Conservation (phyloP, 2,797 vertebrate genomes). For the Macropus fuliginosus region DNA sequence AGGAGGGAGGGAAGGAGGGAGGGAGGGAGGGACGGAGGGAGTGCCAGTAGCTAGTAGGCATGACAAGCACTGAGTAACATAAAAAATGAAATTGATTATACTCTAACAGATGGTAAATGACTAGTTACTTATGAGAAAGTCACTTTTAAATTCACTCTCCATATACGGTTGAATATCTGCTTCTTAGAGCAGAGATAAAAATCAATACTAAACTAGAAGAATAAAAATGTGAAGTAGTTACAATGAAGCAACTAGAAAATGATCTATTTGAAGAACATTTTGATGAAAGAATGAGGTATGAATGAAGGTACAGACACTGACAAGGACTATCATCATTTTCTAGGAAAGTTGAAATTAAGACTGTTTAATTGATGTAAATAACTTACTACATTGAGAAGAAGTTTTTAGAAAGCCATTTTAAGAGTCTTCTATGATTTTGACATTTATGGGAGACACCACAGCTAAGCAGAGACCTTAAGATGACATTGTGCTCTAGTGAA, state of each 20-base stretch:
- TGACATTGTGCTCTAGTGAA: not conserved
- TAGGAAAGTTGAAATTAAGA: not conserved
- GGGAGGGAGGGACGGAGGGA: not conserved
- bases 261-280: not conserved
- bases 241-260: not conserved
- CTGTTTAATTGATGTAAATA: not conserved
- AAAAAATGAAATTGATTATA: not conserved
- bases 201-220: not conserved
- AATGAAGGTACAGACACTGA: not conserved
- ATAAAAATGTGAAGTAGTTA: not conserved
- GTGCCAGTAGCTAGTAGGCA: too few species aligned
- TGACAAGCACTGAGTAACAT: not conserved
- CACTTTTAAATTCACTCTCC: not conserved
- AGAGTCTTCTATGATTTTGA: not conserved
- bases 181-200: slow-evolving; percentile 1
- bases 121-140: not conserved
- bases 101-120: not conserved
- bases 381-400: not conserved
- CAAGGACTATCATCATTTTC: not conserved
- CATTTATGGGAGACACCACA: not conserved
- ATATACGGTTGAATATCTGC: not conserved
- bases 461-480: not conserved
- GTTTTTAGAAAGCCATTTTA: not conserved
- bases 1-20: too few species aligned
- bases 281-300: not conserved